phyloP scores from a whole-genome alignment of 2,113 vertebrate genomes.

The Origma solitaria region DNA sequence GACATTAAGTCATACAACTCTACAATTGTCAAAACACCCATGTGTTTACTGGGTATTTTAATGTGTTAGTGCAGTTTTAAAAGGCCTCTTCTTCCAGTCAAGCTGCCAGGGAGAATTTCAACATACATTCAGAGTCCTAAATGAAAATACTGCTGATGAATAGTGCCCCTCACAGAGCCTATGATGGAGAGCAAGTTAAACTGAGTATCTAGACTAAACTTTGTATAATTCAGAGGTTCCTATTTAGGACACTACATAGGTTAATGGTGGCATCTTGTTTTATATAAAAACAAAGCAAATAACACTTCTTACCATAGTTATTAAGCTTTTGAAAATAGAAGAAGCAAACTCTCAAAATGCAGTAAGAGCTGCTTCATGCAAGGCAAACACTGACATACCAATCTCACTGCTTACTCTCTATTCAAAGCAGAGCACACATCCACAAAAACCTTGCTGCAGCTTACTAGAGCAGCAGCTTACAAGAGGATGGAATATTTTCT shows the following conservation, averaged over 20 bases:
- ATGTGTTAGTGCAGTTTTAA: neutral
- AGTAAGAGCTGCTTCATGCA: neutral
- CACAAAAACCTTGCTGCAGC: neutral
- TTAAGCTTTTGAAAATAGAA: neutral
- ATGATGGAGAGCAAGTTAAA: neutral
- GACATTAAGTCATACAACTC: neutral
- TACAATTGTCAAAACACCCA: neutral
- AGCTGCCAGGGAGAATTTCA: neutral
- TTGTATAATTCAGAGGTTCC: neutral
- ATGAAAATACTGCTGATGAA: neutral
- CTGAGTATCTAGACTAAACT: neutral
- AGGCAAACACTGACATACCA: neutral
- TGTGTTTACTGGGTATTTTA: neutral
- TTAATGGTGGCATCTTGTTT: neutral
- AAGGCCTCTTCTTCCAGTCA: neutral
- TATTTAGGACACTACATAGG: neutral
- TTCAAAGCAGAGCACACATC: neutral
- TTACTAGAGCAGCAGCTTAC: neutral
- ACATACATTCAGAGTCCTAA: neutral
- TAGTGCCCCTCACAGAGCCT: neutral
- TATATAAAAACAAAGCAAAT: neutral
- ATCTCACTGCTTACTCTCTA: neutral
- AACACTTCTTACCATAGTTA: neutral
- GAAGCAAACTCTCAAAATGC: neutral
- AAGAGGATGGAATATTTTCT: neutral